Evolutionary conservation across 1,140 invertebrate species (phyloP), one percentile per base, ranked within the genome.

Genomic region (Aphaenogaster floridana): DNA sequence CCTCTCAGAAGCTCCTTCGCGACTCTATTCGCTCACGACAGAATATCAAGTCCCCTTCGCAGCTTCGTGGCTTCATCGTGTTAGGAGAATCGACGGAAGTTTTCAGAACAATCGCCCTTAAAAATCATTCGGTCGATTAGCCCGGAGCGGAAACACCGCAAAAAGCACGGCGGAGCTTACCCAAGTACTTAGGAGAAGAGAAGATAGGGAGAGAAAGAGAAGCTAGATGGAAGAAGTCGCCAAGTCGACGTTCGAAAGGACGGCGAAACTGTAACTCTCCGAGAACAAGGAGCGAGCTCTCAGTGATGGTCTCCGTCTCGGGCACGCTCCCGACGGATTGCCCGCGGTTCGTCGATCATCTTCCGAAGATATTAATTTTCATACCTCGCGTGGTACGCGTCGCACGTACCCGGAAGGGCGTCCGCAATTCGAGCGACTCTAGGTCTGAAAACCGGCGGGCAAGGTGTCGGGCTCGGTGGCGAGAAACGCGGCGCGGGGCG

Each of bases 121-220:
- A 93, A 93, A 93, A 93, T 93, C 88, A 93, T 92, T 68, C 91
- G 90, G 76, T 92, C 92, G 92, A 93, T 93, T 93, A 93, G 92
- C 50, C 78, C 34, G 50, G 48, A 71, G 81, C 34, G 52, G 59
- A 80, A 88, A 80, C 21, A 87, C 17, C 45, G 59, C 59, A 86
- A 89, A 89, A 91, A 92, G 21, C 48, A 72, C 36, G n/a, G 9
- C 4, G 50, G 21, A 61, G 81, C 52, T 77, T 89, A 76, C 63
- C 57, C 6, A 76, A 74, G 83, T 66, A 79, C 64, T 88, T 85
- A 45, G 15, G 28, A 61, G n/a, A 72, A 63, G 1, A n/a, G 2
- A 48, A 48, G 68, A 84, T 28, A 45, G 34, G 13, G 66, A 7
- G 39, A 61, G 42, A 48, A 17, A 13, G 45, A 78, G 17, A 13